Conservation (phyloP, 2,797 vertebrate genomes). For the Phoeniculus purpureus region DNA sequence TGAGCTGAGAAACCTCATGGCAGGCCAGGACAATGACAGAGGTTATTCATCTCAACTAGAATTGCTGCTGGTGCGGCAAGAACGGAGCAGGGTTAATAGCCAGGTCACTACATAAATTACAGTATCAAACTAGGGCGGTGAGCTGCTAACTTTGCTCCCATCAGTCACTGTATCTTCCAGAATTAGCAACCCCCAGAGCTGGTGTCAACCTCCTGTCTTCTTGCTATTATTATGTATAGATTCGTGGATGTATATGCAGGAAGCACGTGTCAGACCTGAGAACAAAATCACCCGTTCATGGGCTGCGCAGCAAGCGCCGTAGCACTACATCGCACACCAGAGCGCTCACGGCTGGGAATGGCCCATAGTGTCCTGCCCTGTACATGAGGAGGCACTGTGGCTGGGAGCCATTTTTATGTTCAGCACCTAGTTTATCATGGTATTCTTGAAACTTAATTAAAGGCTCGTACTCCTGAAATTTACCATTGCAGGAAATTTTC, state of each 20-base stretch:
- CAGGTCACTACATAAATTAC: conserved; percentile 62
- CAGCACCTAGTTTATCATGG: background rate
- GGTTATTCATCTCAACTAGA: conserved; percentile 67
- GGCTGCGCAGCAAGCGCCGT: background rate
- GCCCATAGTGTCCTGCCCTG: too few relatives aligned
- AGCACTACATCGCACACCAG: fast-evolving
- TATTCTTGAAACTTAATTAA: background rate
- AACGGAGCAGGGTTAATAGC: conserved; percentile 52
- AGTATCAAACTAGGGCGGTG: conserved; percentile 28
- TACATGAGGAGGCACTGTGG: background rate
- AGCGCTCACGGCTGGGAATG: fast-evolving
- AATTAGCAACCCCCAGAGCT: background rate
- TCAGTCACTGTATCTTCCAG: background rate
- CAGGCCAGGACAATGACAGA: conserved; percentile 72
- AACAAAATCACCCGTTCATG: fast-evolving
- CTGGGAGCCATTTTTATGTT: background rate
- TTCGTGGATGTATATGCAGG: fast-evolving
- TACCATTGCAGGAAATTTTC: background rate
- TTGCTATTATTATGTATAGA: background rate
- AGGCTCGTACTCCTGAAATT: too few relatives aligned
- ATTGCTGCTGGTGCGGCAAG: conserved; percentile 22
- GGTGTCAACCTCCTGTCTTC: background rate
- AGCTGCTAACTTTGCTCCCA: background rate
- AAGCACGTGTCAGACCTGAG: background rate
- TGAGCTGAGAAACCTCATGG: conserved; percentile 79